phyloP scores from a whole-genome alignment of 2,888 invertebrate genomes.

The Saturnia japonica region DNA sequence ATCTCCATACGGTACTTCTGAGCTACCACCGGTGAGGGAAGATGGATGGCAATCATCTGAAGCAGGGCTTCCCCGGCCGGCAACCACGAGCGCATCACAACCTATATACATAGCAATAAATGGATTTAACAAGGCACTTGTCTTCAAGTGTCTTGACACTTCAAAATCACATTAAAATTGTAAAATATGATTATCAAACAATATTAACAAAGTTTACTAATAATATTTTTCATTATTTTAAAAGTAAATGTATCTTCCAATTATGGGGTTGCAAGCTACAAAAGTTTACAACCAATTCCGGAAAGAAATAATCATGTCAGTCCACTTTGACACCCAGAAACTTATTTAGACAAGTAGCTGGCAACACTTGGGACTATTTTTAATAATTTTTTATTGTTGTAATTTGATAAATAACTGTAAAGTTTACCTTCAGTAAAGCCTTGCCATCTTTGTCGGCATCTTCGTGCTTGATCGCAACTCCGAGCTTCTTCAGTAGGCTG shows the following conservation, averaged over 20 bases:
- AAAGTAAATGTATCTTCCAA: constrained; percentile 57
- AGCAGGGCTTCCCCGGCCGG: constrained; percentile 99
- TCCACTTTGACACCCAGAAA: constrained; percentile 80
- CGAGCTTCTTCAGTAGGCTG: constrained; percentile 93
- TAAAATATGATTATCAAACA: neutral
- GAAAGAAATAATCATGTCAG: constrained; percentile 65
- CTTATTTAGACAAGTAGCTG: constrained; percentile 58
- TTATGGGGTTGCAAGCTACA: constrained; percentile 64
- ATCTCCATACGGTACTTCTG: constrained; percentile 99
- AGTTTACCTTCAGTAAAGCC: constrained; percentile 90
- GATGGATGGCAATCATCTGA: constrained; percentile 99
- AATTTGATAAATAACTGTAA: neutral
- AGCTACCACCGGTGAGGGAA: constrained; percentile 99
- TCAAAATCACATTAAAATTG: neutral
- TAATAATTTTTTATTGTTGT: neutral
- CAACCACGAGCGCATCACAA: constrained; percentile 99
- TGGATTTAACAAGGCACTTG: no score
- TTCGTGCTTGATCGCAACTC: constrained; percentile 95
- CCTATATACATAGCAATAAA: constrained; percentile 67
- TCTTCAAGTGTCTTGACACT: neutral
- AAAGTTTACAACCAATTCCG: constrained; percentile 68
- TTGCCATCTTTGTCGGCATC: constrained; percentile 99
- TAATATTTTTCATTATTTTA: neutral
- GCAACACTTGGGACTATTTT: constrained; percentile 77
- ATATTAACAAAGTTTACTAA: neutral